phyloP scores from a whole-genome alignment of 1,140 invertebrate genomes.

The Trichomalopsis sarcophagae region DNA sequence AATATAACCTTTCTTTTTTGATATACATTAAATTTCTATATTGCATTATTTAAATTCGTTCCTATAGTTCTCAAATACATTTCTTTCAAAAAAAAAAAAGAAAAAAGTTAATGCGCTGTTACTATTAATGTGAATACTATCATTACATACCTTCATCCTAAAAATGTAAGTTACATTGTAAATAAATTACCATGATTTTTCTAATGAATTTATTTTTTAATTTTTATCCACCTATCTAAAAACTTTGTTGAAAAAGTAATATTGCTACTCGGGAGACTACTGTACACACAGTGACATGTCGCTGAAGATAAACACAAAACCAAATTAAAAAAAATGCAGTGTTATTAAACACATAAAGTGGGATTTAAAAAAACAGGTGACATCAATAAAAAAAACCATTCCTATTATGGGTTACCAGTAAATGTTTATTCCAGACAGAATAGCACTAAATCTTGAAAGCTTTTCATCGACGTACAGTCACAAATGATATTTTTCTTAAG shows the following conservation, averaged over 20 bases:
- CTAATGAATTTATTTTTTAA: constrained; percentile 29
- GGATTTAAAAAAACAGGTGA: constrained; percentile 30
- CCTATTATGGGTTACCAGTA: constrained; percentile 58
- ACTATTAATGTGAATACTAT: constrained; percentile 50
- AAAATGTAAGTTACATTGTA: constrained; percentile 54
- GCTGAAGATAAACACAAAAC: not conserved
- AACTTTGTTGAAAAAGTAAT: not conserved
- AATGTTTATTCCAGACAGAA: constrained; percentile 62
- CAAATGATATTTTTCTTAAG: constrained; percentile 22
- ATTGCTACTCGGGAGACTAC: not conserved
- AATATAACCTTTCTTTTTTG: constrained; percentile 63
- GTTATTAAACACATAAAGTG: not conserved
- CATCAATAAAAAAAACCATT: constrained; percentile 45
- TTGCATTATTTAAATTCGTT: constrained; percentile 49
- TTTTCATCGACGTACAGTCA: constrained; percentile 13
- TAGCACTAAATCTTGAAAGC: constrained; percentile 5
- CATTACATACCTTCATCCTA: constrained; percentile 47
- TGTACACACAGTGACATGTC: not conserved
- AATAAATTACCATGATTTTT: constrained; percentile 55
- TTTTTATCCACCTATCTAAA: not conserved
- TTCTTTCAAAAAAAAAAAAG: constrained; percentile 33
- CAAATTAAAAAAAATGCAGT: not conserved
- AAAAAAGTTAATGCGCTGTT: constrained; percentile 42
- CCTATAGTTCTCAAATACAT: constrained; percentile 43
- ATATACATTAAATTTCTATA: constrained; percentile 44